Percentiles rank a stretch among this genome's conserved stretches.
Conservation (phyloP, 1,140 invertebrate species). For the Hesperophylax magnus region DNA sequence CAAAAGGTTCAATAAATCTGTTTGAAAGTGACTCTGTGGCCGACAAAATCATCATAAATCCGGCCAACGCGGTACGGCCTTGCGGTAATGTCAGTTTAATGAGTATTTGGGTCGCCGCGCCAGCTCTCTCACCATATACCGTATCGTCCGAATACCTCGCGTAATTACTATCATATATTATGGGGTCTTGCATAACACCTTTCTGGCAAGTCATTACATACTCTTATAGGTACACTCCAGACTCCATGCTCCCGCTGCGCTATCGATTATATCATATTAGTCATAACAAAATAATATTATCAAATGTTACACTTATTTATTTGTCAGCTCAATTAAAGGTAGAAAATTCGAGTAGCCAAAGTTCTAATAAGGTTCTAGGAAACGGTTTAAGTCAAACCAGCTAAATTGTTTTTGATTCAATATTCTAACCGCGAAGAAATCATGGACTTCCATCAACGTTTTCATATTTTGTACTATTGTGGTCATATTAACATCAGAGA, state of each 20-base stretch:
- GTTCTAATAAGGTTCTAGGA: no score
- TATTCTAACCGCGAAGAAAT: no score
- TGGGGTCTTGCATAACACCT: constrained; percentile 13
- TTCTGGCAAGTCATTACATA: constrained; percentile 15
- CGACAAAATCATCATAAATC: constrained; percentile 10
- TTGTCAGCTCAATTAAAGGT: not conserved
- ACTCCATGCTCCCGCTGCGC: constrained; percentile 10
- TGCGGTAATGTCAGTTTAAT: constrained; percentile 30
- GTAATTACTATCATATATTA: constrained; percentile 9
- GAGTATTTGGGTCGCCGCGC: constrained; percentile 30
- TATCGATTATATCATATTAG: constrained; percentile 25
- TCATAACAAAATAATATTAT: constrained; percentile 6
- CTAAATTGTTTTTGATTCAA: no score
- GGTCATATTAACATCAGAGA: no score
- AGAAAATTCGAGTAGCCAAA: no score
- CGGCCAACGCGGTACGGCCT: not conserved
- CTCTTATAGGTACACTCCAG: not conserved
- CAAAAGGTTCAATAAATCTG: no score
- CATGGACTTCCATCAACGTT: no score
- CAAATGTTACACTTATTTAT: constrained; percentile 29
- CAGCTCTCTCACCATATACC: not conserved
- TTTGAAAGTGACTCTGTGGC: no score
- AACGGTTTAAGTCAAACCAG: no score
- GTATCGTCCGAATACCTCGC: not conserved
- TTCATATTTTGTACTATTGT: no score